Evolutionary conservation across 2,888 invertebrate species (phyloP), one percentile per base, ranked within the genome.

Genomic region (Balanococcus diminutus): DNA sequence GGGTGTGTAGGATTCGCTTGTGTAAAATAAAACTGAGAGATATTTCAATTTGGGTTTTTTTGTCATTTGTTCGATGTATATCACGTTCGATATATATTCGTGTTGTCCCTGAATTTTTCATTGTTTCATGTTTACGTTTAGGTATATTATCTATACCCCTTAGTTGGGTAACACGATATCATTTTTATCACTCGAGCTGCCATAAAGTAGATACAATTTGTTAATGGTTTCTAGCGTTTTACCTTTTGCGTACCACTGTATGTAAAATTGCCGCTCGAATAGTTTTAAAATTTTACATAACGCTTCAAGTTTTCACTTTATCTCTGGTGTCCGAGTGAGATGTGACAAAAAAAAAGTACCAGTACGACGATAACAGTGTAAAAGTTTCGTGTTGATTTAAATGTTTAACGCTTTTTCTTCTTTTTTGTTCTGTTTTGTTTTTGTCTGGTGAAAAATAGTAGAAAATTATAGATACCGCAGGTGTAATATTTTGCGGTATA

Each of bases 41-140:
- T 67, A 67, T 67, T 67, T 67, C 61, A 67, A 67, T 67, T 67
- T 67, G 28, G 61, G n/a, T n/a, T 67, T 67, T 67, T 67, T 67
- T 28, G 28, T 28, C 25, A 67, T 67, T 67, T 67, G 28, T 25
- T 67, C 14, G 28, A 3, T 28, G 61, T 67, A 25, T 25, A 25
- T 67, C 28, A 67, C 25, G 11, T 67, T 67, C 61, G 61, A 67
- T 67, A 67, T 67, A 67, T 25, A 67, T 67, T 67, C 14, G 28
- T 14, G 16, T 67, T 67, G 61, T 67, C 11, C 25, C 28, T 11
- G 25, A 67, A 67, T 25, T 67, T 67, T 67, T 67, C 61, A 67
- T 67, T 67, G 42, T 67, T 67, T 11, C 25, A 9, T n/a, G n/a
- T n/a, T n/a, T n/a, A n/a, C n/a, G n/a, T n/a, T n/a, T n/a, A n/a